Conservation (phyloP, 2,113 vertebrate genomes). For the Talpa occidentalis region DNA sequence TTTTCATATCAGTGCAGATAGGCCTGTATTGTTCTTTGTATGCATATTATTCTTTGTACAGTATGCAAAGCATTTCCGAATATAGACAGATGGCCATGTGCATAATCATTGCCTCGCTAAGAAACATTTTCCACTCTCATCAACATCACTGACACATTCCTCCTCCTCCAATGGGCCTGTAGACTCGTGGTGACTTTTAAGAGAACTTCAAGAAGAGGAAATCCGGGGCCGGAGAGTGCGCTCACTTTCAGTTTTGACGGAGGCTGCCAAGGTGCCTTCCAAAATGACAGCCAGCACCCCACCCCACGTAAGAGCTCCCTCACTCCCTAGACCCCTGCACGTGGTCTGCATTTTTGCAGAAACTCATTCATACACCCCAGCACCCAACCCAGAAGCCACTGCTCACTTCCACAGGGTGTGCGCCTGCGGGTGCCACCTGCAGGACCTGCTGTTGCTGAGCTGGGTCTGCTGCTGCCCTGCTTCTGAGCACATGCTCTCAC, state of each 20-base stretch:
- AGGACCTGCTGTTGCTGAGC: neutral
- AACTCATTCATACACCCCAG: neutral
- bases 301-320: rapidly evolving
- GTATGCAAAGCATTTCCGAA: neutral
- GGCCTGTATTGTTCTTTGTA: neutral
- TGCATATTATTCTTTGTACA: neutral
- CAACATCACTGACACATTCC: neutral
- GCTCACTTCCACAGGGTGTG: too few species aligned
- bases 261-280: neutral
- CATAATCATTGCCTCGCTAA: neutral
- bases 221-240: neutral
- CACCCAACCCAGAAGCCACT: neutral
- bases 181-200: neutral
- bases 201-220: neutral
- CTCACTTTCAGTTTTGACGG: neutral
- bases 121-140: neutral
- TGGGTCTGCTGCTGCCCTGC: neutral
- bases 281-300: neutral
- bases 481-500: rapidly evolving
- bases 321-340: rapidly evolving
- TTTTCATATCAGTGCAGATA: neutral
- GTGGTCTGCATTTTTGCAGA: neutral
- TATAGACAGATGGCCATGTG: neutral
- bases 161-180: neutral
- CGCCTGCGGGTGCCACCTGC: too few species aligned